These are phyloP conservation scores for Oeneis ivallda DNA, from an alignment of 2,888 invertebrate species.

Conservation along the genomic window DNA sequence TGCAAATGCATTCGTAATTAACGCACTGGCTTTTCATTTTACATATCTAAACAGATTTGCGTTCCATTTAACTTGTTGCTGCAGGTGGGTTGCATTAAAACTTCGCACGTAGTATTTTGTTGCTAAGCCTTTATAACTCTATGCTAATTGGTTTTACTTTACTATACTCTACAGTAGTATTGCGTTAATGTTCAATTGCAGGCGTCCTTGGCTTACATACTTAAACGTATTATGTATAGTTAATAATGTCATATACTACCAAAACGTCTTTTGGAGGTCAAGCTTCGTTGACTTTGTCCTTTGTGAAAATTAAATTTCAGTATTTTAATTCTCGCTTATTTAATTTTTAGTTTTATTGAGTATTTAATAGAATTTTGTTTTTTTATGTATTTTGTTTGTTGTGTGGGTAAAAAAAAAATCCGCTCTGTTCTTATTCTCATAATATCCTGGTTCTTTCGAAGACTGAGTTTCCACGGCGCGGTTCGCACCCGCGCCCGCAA, in stretches of 20 bases:
- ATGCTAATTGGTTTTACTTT: slow-evolving; percentile 13
- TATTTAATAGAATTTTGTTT: neutral
- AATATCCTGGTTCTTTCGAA: neutral
- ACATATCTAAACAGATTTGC: slow-evolving; percentile 59
- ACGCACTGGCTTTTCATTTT: slow-evolving; percentile 60
- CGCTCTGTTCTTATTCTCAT: no score
- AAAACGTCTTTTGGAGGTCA: neutral
- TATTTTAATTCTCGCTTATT: neutral
- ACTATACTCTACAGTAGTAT: neutral
- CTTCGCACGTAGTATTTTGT: slow-evolving; percentile 20
- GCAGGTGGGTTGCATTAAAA: slow-evolving; percentile 25
- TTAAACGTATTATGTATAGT: neutral
- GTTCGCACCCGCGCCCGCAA: no score
- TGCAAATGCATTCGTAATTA: slow-evolving; percentile 61
- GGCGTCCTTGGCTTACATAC: slow-evolving; percentile 2
- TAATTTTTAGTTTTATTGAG: neutral
- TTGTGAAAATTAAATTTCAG: neutral
- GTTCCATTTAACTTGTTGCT: slow-evolving; percentile 52
- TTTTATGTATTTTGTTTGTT: neutral
- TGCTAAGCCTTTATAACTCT: slow-evolving; percentile 17
- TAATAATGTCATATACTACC: neutral
- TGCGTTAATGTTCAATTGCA: slow-evolving; percentile 4
- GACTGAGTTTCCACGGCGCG: no score
- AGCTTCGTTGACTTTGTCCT: slow-evolving; percentile 1
- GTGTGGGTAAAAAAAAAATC: neutral